Evolutionary conservation across 2,113 vertebrate genomes (phyloP), one percentile per base, ranked within the genome.

Genomic region (Quiscalus mexicanus): DNA sequence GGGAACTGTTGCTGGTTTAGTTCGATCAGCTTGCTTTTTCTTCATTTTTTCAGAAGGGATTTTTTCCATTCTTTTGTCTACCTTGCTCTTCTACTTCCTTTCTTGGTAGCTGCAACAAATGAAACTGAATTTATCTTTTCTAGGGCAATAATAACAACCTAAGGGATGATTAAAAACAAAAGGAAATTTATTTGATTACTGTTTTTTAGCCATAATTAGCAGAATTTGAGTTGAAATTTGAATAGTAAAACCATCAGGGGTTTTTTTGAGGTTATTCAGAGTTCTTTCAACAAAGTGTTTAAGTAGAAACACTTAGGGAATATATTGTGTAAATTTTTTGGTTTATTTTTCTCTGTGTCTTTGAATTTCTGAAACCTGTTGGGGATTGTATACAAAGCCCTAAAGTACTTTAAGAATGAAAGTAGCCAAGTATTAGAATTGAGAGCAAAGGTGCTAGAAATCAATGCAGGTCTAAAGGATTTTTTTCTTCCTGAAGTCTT

Each of bases 201-300:
- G 89, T 76, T 87, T 89, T 93, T 33, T 30, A 76, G 12, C 12
- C 39, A 69, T 80, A 85, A 96, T 60, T 12, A 73, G 10, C 12
- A 75, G 52, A 91, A 21, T 63, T 44, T 78, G 27, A 47, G 14
- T 39, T 75, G 15, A 85, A 92, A 77, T 77, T 87, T 85, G 14
- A 95, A 73, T 45, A 2, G 5, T 21, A 90, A 93, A 73, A 39
- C 49, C 55, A 69, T 73, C 19, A 88, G 59, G 23, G 24, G 0
- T 4, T 77, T 85, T 59, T 53, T 39, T 35, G 33, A 47, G 28
- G 10, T 58, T 82, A 49, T 85, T 88, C 41, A 67, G 33, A 83
- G 33, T 37, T 79, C 53, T 73, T 69, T 74, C 47, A 71, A 59
- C 20, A 2, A 69, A 68, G 10, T 49, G 13, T 69, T 69, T 81